Evolutionary conservation across 2,113 vertebrate species (phyloP), one percentile per base, ranked within the genome.

Genomic region (Chauna torquata): DNA sequence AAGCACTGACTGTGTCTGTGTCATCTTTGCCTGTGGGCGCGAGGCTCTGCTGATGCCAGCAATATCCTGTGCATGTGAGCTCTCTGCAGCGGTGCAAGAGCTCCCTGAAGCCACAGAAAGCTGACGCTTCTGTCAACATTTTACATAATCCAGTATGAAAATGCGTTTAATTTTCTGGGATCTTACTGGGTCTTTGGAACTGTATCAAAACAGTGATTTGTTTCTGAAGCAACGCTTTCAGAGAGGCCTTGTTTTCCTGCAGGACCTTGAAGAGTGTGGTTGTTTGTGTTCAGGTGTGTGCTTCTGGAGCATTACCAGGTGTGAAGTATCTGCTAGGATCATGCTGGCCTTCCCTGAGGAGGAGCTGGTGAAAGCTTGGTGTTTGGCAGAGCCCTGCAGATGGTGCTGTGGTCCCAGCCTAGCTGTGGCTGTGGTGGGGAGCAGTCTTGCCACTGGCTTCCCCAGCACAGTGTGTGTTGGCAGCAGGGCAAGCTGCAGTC

Each of bases 311-410:
- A 28, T 45, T 52, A 11, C 36, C 0, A 1, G 32, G 16, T 66
- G 28, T 20, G 34, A 9, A 1, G 23, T 8, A 2, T 11, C n/a
- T 66, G 8, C 68, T 40, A 28, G 52, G 58, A 6, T 59, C 28
- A 12, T 9, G 1, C 38, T 17, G 59, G 76, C 83, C 49, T 79
- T 89, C 32, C 72, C 84, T 2, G 58, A 57, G 76, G 55, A 91
- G 66, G 9, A 45, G 74, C 1, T 75, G 61, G 32, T 44, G 20
- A 15, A 30, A 71, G 58, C 57, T 42, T 20, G 70, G 3, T 8
- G 77, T 38, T 54, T 69, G 69, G 42, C 79, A 86, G 36, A 88
- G 92, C 86, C 96, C 97, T 96, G 95, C 81, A 96, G 94, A 62
- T 97, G 97, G 95, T 82, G 88, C 94, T 97, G 72, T 90, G 13